Evolutionary conservation across 2,888 invertebrate species (phyloP), one percentile per base, ranked within the genome.

Genomic region (Lutraria lutraria): DNA sequence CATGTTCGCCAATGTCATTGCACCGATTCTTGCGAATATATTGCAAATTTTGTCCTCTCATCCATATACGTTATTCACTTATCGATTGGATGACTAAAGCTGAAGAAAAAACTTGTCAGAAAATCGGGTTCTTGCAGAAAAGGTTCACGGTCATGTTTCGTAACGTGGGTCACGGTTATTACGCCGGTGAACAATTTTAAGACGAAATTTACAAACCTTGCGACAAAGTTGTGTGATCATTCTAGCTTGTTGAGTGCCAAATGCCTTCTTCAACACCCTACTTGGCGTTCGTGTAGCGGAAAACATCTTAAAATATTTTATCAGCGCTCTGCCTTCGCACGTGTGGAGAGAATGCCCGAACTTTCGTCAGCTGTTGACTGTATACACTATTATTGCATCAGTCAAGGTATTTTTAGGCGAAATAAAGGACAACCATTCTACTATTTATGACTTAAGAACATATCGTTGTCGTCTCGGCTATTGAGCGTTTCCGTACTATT

Each of bases 161-260:
- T 83, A 60, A 52, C 63, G 25, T 21, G 29, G 68, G 56, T 72
- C 31, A 56, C 19, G 19, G n/a, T 16, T 19, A 34, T 25, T 68
- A 19, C 52, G 34, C 34, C 63, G 34, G 21, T 12, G 34, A 63
- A 83, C 52, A 19, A 31, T 25, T 25, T 68, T 4, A 25, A 63
- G 21, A 56, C 34, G 60, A 76, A 4, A 15, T 19, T 52, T 83
- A 83, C 85, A 60, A 83, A 92, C 93, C 92, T 93, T 93, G 90
- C 89, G 85, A 85, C 90, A 92, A 54, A 93, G 84, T 53, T 92
- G 90, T 79, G 93, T 88, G n/a, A 93, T 90, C 80, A 89, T 89
- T 87, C 92, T 92, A 31, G 92, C 90, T 87, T 93, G 92, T 81
- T 92, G 90, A 31, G 91, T 82, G 15, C 91, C 92, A 83, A 91